Evolutionary conservation across 2,888 invertebrate genomes (phyloP).

Genomic region (Biston betularia): DNA sequence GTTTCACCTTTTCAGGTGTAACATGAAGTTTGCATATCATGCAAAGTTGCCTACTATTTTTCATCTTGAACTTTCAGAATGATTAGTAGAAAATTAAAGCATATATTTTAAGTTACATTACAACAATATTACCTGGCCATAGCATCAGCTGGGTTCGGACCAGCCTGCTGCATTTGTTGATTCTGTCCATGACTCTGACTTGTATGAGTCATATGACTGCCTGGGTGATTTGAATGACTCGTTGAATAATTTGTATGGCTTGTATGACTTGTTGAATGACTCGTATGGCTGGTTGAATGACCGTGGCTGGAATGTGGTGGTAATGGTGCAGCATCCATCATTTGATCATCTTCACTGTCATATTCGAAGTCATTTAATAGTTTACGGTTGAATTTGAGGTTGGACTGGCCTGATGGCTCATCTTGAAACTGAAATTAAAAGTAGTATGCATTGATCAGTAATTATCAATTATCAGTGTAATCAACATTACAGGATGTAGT

Average conservation of each 20-base stretch:
- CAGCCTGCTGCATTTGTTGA: conserved; percentile 30
- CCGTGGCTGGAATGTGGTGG: conserved; percentile 49
- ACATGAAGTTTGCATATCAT: too few species aligned
- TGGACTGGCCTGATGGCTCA: conserved; percentile 66
- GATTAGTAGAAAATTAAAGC: too few species aligned
- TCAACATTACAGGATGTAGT: too few species aligned
- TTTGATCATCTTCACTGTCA: conserved; percentile 95
- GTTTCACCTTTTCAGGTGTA: too few species aligned
- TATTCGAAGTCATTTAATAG: conserved; percentile 94
- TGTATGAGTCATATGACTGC: conserved; percentile 21
- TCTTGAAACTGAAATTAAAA: conserved; percentile 71
- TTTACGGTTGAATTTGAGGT: conserved; percentile 93
- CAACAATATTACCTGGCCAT: conserved; percentile 69
- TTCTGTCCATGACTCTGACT: conserved; percentile 29
- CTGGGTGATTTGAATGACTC: conserved; percentile 26
- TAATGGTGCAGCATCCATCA: conserved; percentile 58
- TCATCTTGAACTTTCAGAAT: too few species aligned
- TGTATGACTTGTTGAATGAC: conserved; percentile 34
- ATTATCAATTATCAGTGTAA: too few species aligned
- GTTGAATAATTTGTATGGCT: conserved; percentile 21
- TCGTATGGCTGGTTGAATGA: conserved; percentile 34
- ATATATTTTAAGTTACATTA: too few species aligned
- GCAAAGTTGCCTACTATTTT: too few species aligned
- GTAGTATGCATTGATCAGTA: not conserved
- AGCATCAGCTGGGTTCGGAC: conserved; percentile 66